These are phyloP conservation scores for Mycalesis mineus DNA, from an alignment of 2,888 invertebrate species.

Conservation along the genomic window DNA sequence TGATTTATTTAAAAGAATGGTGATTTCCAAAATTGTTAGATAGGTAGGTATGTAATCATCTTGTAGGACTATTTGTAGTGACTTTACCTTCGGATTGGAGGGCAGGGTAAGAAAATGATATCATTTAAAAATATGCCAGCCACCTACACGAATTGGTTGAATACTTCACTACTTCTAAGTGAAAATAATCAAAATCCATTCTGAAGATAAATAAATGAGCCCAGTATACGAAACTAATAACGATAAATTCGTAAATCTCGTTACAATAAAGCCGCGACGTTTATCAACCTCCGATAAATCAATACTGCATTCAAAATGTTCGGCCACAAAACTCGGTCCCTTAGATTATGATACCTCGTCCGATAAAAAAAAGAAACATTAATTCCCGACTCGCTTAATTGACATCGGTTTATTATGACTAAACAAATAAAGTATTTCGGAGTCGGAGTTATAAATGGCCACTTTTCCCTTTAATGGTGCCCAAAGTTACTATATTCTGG, in stretches of 20 bases:
- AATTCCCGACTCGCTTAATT: conserved; percentile 63
- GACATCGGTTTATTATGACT: conserved; percentile 68
- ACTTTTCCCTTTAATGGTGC: conserved; percentile 65
- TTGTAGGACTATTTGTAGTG: too few species aligned
- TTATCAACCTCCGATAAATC: conserved; percentile 26
- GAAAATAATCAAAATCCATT: too few species aligned
- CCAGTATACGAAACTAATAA: background rate
- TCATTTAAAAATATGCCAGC: too few species aligned
- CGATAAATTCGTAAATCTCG: conserved; percentile 13
- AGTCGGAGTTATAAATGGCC: conserved; percentile 63
- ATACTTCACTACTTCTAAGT: too few species aligned
- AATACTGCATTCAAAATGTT: conserved; percentile 27
- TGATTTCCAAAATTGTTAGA: too few species aligned
- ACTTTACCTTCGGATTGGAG: too few species aligned
- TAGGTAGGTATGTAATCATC: too few species aligned
- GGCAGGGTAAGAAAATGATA: too few species aligned
- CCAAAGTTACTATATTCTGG: conserved; percentile 63
- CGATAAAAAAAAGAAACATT: conserved; percentile 43
- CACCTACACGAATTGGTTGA: too few species aligned
- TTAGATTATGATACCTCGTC: conserved; percentile 33
- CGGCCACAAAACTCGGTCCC: conserved; percentile 26
- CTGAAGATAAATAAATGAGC: background rate
- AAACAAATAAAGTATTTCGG: conserved; percentile 67
- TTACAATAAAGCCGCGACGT: conserved; percentile 18
- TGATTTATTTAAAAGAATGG: too few species aligned